Base-by-base conservation (phyloP, 1,140 invertebrate species). In the Heliothis virescens region DNA sequence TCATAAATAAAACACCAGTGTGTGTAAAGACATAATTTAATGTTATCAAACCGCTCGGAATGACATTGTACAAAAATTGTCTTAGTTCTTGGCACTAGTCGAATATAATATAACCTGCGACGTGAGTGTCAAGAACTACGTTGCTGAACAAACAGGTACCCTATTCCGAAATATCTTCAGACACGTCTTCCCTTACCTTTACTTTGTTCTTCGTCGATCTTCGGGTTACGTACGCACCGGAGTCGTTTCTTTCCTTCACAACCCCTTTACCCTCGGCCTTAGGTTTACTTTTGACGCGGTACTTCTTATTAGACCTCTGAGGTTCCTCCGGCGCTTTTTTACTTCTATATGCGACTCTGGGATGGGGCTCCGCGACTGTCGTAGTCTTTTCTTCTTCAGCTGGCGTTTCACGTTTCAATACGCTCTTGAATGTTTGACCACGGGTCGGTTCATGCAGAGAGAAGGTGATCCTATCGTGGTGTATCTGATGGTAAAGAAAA, bases 401-500 rank as follows among this genome's bases (percentile, higher is more conserved):
- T 0, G 21, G 60, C 0, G 85, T 47, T 53, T 94, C 93, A 13
- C 93, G 87, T 79, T 93, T 94, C 5, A 94, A 79, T 11, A 91
- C 90, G 67, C 93, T 94, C 73, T 94, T 94, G 60, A 91, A 94
- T 7, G 93, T 94, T 53, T 94, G 93, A 0, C 93, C 93, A 5
- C 93, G 85, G 0, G 86, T 87, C 0, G 93, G 93, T 76, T 94
- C 93, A 80, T 92, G 91, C 12, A 94, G 80, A 0, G 93, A 93
- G 72, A 94, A 94, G 1, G 93, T 93, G 26, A 94, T 94, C 62
- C 92, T 82, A 47, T 94, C 93, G 67, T 93, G 93, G 76, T 94
- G 93, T 55, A 94, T 92, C 93, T 94, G 77, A 53, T 34, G 60
- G 48, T 10, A 29, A 67, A 67, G 16, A 10, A 47, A 21, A 13